These are phyloP conservation scores for Parnassius orleans DNA, from an alignment of 2,888 invertebrate species.

Conservation along the genomic window DNA sequence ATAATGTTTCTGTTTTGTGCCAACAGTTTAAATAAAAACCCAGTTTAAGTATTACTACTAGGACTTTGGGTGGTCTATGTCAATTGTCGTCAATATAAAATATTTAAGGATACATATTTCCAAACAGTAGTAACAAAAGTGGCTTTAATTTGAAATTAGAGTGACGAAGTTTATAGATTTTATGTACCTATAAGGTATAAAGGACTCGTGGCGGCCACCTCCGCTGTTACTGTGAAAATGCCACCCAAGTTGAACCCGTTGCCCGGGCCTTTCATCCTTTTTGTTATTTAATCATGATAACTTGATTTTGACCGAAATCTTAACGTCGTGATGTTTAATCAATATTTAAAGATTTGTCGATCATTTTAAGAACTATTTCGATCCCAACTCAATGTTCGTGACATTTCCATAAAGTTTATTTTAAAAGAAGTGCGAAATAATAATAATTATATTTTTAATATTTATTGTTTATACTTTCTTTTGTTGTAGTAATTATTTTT, in stretches of 20 bases:
- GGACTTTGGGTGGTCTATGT: conserved; percentile 16
- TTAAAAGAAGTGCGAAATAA: too few relatives aligned
- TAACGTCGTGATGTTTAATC: conserved; percentile 9
- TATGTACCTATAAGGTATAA: conserved; percentile 36
- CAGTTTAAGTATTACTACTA: conserved; percentile 1
- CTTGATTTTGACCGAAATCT: conserved; percentile 24
- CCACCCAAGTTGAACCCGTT: conserved; percentile 68
- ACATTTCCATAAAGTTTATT: too few relatives aligned
- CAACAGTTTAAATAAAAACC: not conserved
- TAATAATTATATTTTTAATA: too few relatives aligned
- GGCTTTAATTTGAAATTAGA: conserved; percentile 47
- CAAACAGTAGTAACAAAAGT: conserved; percentile 36
- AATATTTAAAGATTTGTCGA: conserved; percentile 7
- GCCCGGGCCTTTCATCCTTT: conserved; percentile 19
- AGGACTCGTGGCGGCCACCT: conserved; percentile 47
- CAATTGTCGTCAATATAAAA: conserved; percentile 19
- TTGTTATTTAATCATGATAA: conserved; percentile 26
- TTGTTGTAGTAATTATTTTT: too few relatives aligned
- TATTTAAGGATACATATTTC: conserved; percentile 32
- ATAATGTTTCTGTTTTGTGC: not conserved
- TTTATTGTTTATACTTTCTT: too few relatives aligned
- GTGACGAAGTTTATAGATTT: conserved; percentile 53
- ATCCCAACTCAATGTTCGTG: too few relatives aligned
- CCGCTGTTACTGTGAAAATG: conserved; percentile 68
- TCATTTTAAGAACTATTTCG: too few relatives aligned